Conservation (phyloP, 1,140 invertebrate genomes). For the Achatina immaculata region DNA sequence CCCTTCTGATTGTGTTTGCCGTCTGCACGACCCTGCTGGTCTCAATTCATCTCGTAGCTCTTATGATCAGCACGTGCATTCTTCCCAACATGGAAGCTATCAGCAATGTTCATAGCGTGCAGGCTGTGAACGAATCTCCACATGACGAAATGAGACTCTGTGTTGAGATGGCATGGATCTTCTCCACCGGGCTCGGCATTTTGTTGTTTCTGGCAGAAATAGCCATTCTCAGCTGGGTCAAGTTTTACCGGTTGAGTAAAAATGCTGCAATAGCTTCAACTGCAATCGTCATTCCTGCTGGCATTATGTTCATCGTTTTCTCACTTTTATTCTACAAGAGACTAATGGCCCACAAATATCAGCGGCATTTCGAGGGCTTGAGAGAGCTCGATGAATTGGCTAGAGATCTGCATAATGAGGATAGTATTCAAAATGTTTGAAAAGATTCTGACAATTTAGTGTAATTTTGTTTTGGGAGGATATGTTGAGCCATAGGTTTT, state of each 20-base stretch:
- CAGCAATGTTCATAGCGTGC: slow-evolving; percentile 70
- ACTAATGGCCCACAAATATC: slow-evolving; percentile 78
- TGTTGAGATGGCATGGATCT: slow-evolving; percentile 97
- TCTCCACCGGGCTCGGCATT: slow-evolving; percentile 93
- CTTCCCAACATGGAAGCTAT: slow-evolving; percentile 79
- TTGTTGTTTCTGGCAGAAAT: slow-evolving; percentile 95
- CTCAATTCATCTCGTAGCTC: slow-evolving; percentile 95
- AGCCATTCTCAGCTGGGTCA: slow-evolving; percentile 91
- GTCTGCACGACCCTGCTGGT: slow-evolving; percentile 96
- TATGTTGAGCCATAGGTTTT: too few relatives aligned
- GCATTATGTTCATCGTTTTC: slow-evolving; percentile 91
- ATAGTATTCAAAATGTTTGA: slow-evolving; percentile 32
- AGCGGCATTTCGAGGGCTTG: slow-evolving; percentile 56
- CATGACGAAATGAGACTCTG: slow-evolving; percentile 78
- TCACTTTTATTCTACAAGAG: slow-evolving; percentile 94
- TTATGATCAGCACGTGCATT: slow-evolving; percentile 99
- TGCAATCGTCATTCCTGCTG: slow-evolving; percentile 88
- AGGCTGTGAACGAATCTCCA: slow-evolving; percentile 72
- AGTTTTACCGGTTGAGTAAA: slow-evolving; percentile 67
- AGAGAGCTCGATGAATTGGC: slow-evolving; percentile 64
- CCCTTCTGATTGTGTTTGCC: slow-evolving; percentile 91
- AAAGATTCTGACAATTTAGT: too few relatives aligned
- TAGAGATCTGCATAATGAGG: slow-evolving; percentile 49
- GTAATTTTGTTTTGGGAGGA: too few relatives aligned
- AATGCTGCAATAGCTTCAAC: slow-evolving; percentile 86